Evolutionary conservation across 2,113 vertebrate genomes (phyloP).

Genomic region (Lichenostomus cassidix): DNA sequence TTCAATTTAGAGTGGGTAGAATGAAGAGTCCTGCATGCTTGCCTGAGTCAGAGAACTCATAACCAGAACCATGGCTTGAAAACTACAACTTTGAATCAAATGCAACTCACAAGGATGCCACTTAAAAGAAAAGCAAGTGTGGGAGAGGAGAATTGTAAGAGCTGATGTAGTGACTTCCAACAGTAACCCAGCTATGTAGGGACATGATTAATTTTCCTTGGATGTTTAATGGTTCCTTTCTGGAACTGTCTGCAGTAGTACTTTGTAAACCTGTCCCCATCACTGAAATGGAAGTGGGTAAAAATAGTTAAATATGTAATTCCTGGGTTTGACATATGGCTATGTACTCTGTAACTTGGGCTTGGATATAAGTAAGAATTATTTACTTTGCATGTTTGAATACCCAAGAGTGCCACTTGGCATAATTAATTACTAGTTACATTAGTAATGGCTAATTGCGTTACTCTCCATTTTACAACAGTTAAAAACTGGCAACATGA

Average conservation of each 20-base stretch:
- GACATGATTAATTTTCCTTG: not conserved
- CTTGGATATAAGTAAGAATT: not conserved
- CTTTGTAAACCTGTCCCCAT: not conserved
- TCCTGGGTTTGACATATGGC: not conserved
- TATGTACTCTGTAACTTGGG: not conserved
- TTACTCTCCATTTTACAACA: not conserved
- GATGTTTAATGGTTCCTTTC: not conserved
- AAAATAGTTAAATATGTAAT: not conserved
- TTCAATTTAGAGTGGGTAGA: not conserved
- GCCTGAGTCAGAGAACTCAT: not conserved
- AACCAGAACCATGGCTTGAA: not conserved
- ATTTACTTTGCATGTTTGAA: not conserved
- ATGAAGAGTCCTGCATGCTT: not conserved
- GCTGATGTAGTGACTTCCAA: not conserved
- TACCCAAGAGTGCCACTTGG: not conserved
- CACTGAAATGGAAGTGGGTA: not conserved
- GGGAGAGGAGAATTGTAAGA: not conserved
- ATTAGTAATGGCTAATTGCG: not conserved
- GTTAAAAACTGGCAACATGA: not conserved
- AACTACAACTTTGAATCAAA: not conserved
- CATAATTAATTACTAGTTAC: not conserved
- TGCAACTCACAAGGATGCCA: not conserved
- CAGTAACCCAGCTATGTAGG: not conserved
- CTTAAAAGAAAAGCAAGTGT: accelerated
- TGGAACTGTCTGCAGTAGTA: not conserved